Evolutionary conservation across 2,888 invertebrate genomes (phyloP), one percentile per base, ranked within the genome.

Genomic region (Subacronicta megacephala): DNA sequence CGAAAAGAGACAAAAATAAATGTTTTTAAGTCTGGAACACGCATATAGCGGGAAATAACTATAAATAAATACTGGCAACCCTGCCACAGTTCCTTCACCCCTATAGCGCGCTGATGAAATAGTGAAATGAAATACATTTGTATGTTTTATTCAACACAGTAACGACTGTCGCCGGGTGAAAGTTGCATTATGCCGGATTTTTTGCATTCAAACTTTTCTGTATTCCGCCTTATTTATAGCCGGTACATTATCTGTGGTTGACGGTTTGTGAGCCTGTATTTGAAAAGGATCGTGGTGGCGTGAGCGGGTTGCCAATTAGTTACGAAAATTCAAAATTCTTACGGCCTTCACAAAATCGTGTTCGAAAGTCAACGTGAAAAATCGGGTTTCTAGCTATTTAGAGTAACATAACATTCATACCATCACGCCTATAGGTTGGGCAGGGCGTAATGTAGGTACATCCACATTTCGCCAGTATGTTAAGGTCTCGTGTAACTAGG

Each of bases 131-230:
- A 78, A 75, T 78, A 71, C 55, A 63, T 67, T 74, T 66, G 43
- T 47, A 77, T 81, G 76, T 75, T 75, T 77, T 80, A 80, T 81
- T 81, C 76, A 77, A 55, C 38, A 57, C 44, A 49, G 56, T 78
- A 72, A 77, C 60, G 70, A 74, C 56, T 50, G 64, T 69, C 64
- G 63, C 63, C 42, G 57, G 42, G 66, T 51, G 71, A 66, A 66
- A 76, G 73, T 67, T 72, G 69, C 77, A 71, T 65, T 72, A 59
- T 62, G 55, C 46, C 17, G 60, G 57, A 62, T 61, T 62, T 69
- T 72, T 63, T 73, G 42, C 60, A 56, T 64, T 65, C 56, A 65
- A 75, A 59, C 54, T 68, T 70, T 61, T 44, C 55, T 56, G 36
- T 45, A 55, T 58, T 57, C 43, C 47, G 18, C 54, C 31, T 64